Conservation (phyloP, 2,113 vertebrate species). For the Choloepus hoffmanni region DNA sequence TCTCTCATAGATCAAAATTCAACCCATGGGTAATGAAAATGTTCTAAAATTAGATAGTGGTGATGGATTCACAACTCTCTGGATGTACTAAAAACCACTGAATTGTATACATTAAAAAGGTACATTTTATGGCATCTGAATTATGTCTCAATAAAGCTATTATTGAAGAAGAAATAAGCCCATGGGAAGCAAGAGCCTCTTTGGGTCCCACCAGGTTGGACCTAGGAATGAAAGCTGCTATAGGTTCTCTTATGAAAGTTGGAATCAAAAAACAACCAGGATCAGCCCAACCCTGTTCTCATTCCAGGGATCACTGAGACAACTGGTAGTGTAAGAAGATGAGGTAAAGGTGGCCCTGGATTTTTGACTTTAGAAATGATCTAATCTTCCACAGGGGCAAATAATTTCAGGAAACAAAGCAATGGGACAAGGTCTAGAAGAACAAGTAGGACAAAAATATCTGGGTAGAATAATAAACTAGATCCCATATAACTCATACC, state of each 20-base stretch:
- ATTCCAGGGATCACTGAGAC: not conserved
- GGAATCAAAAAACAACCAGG: not conserved
- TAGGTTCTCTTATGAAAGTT: not conserved
- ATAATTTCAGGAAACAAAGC: not conserved
- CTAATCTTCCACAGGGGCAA: not conserved
- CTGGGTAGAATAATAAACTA: not conserved
- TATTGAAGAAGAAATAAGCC: not conserved
- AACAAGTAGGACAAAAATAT: not conserved
- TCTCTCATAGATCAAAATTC: conserved; percentile 16
- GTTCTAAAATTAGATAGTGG: conserved; percentile 3
- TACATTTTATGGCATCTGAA: not conserved
- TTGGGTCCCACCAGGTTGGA: not conserved
- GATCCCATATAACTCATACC: too few relatives aligned
- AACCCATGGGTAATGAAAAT: not conserved
- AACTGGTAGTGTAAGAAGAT: not conserved
- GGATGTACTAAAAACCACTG: not conserved
- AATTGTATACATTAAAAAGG: not conserved
- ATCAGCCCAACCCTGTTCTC: not conserved
- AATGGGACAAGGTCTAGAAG: not conserved
- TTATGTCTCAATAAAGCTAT: not conserved
- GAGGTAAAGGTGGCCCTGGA: not conserved
- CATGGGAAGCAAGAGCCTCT: not conserved
- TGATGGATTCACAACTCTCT: not conserved
- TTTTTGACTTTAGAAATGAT: not conserved
- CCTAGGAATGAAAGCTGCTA: not conserved